A percentile compares a stretch with the other conserved stretches of the same genome.
Conservation (phyloP, 2,113 vertebrate species). For the Helogale parvula region DNA sequence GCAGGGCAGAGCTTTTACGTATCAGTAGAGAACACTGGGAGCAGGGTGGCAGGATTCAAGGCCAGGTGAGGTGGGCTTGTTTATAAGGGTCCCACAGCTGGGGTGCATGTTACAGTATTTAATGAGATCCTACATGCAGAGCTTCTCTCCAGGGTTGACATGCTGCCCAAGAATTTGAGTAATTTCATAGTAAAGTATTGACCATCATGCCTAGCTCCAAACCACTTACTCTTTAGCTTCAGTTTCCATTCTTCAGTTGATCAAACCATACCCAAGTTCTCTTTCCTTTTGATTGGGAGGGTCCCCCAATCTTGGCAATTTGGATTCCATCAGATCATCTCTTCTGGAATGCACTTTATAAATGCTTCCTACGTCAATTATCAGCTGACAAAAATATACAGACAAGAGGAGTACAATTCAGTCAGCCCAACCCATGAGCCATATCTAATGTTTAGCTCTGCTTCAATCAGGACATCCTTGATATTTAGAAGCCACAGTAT, state of each 20-base stretch:
- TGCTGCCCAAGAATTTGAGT: not conserved
- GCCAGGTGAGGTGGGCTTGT: not conserved
- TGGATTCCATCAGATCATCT: not conserved
- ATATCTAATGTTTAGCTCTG: constrained; percentile 11
- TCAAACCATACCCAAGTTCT: not conserved
- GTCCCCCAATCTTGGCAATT: not conserved
- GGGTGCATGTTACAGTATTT: not conserved
- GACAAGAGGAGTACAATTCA: not conserved
- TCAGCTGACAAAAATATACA: not conserved
- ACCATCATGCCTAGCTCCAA: not conserved
- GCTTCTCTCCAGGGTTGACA: not conserved
- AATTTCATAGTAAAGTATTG: not conserved
- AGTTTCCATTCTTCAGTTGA: not conserved
- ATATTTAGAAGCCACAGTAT: constrained; percentile 34
- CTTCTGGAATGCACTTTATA: not conserved
- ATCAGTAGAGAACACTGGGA: not conserved
- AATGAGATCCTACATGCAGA: not conserved
- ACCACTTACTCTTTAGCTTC: not conserved
- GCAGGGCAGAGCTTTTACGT: not conserved
- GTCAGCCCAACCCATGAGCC: not conserved
- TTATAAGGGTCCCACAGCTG: not conserved
- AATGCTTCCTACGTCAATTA: not conserved
- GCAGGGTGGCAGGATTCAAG: not conserved
- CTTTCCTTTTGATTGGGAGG: not conserved
- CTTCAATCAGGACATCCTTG: not conserved